Evolutionary conservation across 2,113 vertebrate species (phyloP).

Genomic region (Stegostoma tigrinum): DNA sequence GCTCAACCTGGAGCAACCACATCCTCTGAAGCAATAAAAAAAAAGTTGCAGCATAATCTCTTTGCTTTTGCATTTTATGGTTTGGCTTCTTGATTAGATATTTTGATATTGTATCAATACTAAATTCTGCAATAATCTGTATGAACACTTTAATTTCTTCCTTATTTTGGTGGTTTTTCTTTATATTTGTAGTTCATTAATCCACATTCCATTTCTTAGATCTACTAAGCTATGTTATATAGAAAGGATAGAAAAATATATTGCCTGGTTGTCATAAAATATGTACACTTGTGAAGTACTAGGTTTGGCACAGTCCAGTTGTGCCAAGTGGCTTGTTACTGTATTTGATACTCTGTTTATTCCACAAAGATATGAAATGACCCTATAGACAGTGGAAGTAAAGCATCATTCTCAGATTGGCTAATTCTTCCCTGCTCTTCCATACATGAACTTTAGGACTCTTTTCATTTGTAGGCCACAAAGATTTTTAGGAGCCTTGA

Average conservation of each 20-base stretch:
- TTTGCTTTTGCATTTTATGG: no score
- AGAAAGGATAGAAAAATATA: not conserved
- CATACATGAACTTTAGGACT: not conserved
- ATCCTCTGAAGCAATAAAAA: no score
- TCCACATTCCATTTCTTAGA: not conserved
- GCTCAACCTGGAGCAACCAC: no score
- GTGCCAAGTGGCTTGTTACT: not conserved
- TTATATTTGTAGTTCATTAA: no score
- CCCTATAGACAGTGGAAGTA: not conserved
- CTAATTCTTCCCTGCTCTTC: not conserved
- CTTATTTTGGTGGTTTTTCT: no score
- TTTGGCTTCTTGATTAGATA: no score
- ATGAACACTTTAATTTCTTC: no score
- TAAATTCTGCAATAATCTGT: no score
- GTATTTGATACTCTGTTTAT: not conserved
- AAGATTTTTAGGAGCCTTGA: not conserved
- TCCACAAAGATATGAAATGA: not conserved
- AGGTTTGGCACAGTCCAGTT: not conserved
- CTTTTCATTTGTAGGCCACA: not conserved
- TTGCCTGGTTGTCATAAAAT: not conserved
- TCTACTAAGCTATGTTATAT: not conserved
- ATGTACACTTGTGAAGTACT: not conserved
- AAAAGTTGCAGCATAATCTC: no score
- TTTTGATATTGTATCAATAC: no score
- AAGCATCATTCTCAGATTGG: not conserved